Percentiles rank a stretch among this genome's conserved stretches.
phyloP scores from a whole-genome alignment of 2,797 vertebrate species.

The Vultur gryphus region DNA sequence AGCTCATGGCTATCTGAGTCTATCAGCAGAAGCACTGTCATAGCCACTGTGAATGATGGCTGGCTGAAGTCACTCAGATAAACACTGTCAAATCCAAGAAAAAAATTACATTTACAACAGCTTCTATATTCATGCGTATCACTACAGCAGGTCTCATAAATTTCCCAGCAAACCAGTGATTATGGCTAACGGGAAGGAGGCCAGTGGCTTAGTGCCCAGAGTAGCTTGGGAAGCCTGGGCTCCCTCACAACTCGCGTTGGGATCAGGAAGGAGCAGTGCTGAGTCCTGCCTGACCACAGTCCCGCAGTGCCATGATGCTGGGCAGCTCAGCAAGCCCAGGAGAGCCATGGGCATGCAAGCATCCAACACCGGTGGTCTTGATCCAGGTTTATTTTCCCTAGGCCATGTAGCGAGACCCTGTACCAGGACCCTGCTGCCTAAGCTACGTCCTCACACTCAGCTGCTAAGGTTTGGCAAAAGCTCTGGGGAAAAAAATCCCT shows the following conservation, averaged over 20 bases:
- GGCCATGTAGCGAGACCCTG: rapidly evolving
- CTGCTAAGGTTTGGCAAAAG: neutral
- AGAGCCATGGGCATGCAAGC: neutral
- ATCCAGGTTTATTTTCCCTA: neutral
- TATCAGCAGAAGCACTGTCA: neutral
- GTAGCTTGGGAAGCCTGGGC: conserved; percentile 15
- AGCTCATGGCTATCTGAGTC: neutral
- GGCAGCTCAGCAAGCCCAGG: neutral
- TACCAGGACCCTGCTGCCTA: neutral
- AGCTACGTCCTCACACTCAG: neutral
- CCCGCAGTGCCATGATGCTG: rapidly evolving
- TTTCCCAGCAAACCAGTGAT: conserved; percentile 41
- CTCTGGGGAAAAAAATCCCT: neutral
- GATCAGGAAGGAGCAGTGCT: neutral
- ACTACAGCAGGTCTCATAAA: conserved; percentile 29
- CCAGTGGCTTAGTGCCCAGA: conserved; percentile 47
- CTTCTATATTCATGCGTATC: neutral
- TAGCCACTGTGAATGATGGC: neutral
- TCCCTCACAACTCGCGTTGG: neutral
- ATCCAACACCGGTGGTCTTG: neutral
- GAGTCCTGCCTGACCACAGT: neutral
- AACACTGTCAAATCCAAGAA: neutral
- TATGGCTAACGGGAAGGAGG: conserved; percentile 29
- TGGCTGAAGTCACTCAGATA: neutral
- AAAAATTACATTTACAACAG: conserved; percentile 15